Evolutionary conservation across 2,797 vertebrate genomes (phyloP).

Genomic region (Gastrophryne carolinensis): DNA sequence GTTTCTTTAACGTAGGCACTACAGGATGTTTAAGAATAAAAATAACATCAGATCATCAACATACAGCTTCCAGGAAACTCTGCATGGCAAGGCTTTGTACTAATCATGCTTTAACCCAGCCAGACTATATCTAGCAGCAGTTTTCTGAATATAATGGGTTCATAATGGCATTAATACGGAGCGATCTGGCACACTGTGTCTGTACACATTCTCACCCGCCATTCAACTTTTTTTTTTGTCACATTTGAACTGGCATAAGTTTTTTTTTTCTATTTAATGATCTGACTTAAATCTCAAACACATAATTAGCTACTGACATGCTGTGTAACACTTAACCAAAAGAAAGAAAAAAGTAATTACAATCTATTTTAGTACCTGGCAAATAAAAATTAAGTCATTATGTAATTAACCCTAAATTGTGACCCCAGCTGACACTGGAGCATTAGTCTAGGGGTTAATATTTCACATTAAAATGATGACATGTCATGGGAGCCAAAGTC

Average conservation of each 20-base stretch:
- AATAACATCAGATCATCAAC: no score
- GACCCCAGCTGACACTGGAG: conserved; percentile 1
- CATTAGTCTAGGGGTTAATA: background rate
- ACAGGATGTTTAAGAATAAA: no score
- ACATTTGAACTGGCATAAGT: conserved; percentile 36
- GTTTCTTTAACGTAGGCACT: no score
- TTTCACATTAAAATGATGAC: background rate
- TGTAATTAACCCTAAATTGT: conserved; percentile 13
- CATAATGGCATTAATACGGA: background rate
- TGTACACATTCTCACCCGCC: conserved; percentile 9
- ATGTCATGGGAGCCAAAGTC: background rate
- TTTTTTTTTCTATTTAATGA: conserved; percentile 32
- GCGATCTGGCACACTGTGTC: conserved; percentile 9
- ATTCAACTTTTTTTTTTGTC: conserved; percentile 40
- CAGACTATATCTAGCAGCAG: background rate
- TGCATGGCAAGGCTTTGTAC: no score
- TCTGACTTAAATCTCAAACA: conserved; percentile 46
- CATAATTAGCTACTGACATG: conserved; percentile 41
- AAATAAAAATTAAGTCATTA: conserved; percentile 40
- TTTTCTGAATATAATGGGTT: background rate
- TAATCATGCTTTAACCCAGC: no score
- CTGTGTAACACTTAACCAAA: conserved; percentile 28
- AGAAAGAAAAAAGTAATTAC: conserved; percentile 1
- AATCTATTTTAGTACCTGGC: conserved; percentile 18
- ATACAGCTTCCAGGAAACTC: no score